A percentile compares a stretch with the other conserved stretches of the same genome.
Conservation (phyloP, 2,797 vertebrate species). For the Notolabrus celidotus region DNA sequence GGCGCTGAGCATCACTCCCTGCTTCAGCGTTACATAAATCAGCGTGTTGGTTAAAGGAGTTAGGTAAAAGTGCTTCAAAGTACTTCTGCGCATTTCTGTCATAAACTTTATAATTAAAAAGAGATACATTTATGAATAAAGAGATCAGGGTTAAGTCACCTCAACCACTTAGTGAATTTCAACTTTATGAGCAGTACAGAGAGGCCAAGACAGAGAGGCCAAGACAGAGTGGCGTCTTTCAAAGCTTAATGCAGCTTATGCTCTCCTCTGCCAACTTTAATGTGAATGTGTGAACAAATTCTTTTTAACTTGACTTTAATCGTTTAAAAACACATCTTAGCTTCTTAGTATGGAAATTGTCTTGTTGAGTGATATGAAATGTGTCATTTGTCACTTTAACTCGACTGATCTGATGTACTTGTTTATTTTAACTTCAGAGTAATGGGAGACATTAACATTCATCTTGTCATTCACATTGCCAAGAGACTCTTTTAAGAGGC, state of each 20-base stretch:
- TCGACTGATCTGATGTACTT: constrained; percentile 45
- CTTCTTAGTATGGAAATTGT: constrained; percentile 14
- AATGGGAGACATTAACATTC: constrained; percentile 12
- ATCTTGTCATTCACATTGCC: constrained; percentile 34
- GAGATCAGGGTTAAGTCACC: constrained; percentile 61
- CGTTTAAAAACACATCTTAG: constrained; percentile 34
- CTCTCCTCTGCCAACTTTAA: constrained; percentile 22
- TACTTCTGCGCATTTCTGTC: constrained; percentile 56
- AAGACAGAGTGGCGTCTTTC: constrained; percentile 33
- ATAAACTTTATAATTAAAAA: constrained; percentile 77
- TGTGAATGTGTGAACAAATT: constrained; percentile 48
- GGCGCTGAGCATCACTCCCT: constrained; percentile 32
- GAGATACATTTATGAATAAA: constrained; percentile 54
- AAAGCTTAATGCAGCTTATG: constrained; percentile 39
- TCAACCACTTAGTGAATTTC: constrained; percentile 58
- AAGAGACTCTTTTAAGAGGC: constrained; percentile 53
- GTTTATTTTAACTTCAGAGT: constrained; percentile 36
- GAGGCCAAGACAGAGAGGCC: constrained; percentile 28
- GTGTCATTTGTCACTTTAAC: constrained; percentile 53
- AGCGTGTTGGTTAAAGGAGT: constrained; percentile 44
- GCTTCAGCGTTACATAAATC: constrained; percentile 54
- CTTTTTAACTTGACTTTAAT: constrained; percentile 47
- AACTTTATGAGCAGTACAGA: constrained; percentile 14
- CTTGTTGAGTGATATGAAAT: constrained; percentile 54
- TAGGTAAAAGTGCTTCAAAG: constrained; percentile 72